Evolutionary conservation across 2,797 vertebrate species (phyloP).

Genomic region (Leucoraja ocellata): DNA sequence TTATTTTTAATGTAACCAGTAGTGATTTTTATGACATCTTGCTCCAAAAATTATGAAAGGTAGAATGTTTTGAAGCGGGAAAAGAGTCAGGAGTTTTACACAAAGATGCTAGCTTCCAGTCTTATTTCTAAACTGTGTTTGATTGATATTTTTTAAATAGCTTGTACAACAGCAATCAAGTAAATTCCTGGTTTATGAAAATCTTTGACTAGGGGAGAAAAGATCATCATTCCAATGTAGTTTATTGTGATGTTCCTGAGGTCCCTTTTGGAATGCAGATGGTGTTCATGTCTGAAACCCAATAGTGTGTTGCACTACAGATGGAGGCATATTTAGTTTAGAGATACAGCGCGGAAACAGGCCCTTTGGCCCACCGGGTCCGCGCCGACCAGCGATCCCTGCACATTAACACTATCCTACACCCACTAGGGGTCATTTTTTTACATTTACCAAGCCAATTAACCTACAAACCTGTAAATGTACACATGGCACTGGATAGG

Average conservation of each 20-base stretch:
- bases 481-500: conserved; percentile 68
- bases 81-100: conserved; percentile 26
- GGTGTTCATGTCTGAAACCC: conserved; percentile 47
- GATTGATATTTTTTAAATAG: background rate
- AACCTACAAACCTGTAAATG: conserved; percentile 46
- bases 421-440: too few species aligned
- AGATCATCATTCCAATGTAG: conserved; percentile 8
- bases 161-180: conserved; percentile 46
- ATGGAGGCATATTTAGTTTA: conserved; percentile 47
- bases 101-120: background rate
- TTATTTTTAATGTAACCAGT: conserved; percentile 29
- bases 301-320: conserved; percentile 45
- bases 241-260: conserved; percentile 56
- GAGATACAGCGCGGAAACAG: too few species aligned
- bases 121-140: conserved; percentile 30
- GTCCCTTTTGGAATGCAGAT: conserved; percentile 63
- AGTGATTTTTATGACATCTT: conserved; percentile 32
- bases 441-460: too few species aligned
- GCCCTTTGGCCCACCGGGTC: too few species aligned
- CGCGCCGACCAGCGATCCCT: too few species aligned
- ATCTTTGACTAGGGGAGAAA: background rate
- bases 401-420: too few species aligned
- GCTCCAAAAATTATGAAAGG: conserved; percentile 31
- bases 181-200: conserved; percentile 48
- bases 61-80: background rate